These are phyloP conservation scores for Phainopepla nitens DNA, from an alignment of 2,113 vertebrate genomes.

Conservation along the genomic window DNA sequence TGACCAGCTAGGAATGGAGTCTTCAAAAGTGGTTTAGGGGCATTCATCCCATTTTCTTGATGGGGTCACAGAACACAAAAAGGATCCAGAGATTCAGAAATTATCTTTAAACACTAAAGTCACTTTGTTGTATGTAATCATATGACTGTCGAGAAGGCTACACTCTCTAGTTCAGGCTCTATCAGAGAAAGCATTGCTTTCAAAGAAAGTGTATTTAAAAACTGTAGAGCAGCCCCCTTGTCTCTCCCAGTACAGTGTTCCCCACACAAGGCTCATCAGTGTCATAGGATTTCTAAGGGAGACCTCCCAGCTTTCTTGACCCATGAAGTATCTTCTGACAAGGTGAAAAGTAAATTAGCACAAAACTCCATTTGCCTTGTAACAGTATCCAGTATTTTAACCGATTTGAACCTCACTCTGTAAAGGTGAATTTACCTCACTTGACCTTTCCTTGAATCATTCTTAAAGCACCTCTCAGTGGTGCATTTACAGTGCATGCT, in stretches of 20 bases:
- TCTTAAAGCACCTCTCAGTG: slow-evolving; percentile 9
- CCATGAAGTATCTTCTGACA: neutral
- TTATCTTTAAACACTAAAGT: neutral
- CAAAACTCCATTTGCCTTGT: neutral
- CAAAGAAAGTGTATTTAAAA: neutral
- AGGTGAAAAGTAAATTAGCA: neutral
- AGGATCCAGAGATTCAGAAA: neutral
- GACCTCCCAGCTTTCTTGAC: neutral
- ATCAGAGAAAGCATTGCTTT: neutral
- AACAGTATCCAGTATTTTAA: slow-evolving; percentile 24
- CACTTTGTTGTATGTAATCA: neutral
- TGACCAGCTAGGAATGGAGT: neutral
- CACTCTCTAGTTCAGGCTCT: neutral
- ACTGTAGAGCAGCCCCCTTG: neutral
- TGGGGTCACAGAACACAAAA: neutral
- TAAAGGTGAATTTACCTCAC: slow-evolving; percentile 42
- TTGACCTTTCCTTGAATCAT: slow-evolving; percentile 20
- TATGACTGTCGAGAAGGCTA: neutral
- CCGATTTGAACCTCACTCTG: neutral
- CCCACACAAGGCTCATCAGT: neutral
- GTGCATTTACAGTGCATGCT: slow-evolving; percentile 14
- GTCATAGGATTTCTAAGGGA: neutral
- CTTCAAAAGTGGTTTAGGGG: neutral
- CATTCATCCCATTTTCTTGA: neutral
- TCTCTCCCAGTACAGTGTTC: neutral